Conservation (phyloP, 2,888 invertebrate genomes). For the Limenitis camilla region DNA sequence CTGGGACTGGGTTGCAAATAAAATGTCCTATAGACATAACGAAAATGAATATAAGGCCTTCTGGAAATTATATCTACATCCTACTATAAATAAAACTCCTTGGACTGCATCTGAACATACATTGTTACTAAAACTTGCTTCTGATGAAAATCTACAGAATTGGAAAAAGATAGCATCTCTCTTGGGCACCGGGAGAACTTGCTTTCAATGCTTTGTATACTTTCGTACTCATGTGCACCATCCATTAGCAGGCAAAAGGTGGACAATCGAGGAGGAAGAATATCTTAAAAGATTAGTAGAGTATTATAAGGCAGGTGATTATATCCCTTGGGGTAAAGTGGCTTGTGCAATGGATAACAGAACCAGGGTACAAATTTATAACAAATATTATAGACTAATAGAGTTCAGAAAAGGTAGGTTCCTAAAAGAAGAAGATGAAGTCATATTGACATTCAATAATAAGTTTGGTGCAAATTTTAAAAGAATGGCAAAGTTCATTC, state of each 20-base stretch:
- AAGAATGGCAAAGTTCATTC: conserved; percentile 73
- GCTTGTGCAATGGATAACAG: conserved; percentile 76
- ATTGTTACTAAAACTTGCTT: conserved; percentile 40
- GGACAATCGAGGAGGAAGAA: conserved; percentile 81
- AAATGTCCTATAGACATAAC: conserved; percentile 72
- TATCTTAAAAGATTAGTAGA: conserved; percentile 77
- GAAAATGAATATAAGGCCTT: conserved; percentile 78
- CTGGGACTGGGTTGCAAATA: conserved; percentile 72
- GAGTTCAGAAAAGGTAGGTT: conserved; percentile 77
- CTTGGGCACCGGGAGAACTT: conserved; percentile 75
- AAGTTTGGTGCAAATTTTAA: conserved; percentile 77
- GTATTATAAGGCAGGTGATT: conserved; percentile 76
- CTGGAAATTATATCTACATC: conserved; percentile 83
- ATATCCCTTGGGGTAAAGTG: conserved; percentile 84
- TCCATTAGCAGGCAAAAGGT: conserved; percentile 56
- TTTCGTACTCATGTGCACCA: conserved; percentile 70
- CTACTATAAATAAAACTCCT: conserved; percentile 72
- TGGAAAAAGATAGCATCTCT: conserved; percentile 79
- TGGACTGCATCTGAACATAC: conserved; percentile 50
- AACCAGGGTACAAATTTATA: conserved; percentile 79
- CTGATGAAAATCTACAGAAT: conserved; percentile 65
- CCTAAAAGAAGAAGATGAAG: conserved; percentile 78
- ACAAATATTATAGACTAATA: conserved; percentile 59
- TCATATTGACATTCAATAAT: conserved; percentile 75
- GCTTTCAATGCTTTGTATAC: conserved; percentile 81